phyloP scores from a whole-genome alignment of 2,113 vertebrate species.

The Parotia lawesii region DNA sequence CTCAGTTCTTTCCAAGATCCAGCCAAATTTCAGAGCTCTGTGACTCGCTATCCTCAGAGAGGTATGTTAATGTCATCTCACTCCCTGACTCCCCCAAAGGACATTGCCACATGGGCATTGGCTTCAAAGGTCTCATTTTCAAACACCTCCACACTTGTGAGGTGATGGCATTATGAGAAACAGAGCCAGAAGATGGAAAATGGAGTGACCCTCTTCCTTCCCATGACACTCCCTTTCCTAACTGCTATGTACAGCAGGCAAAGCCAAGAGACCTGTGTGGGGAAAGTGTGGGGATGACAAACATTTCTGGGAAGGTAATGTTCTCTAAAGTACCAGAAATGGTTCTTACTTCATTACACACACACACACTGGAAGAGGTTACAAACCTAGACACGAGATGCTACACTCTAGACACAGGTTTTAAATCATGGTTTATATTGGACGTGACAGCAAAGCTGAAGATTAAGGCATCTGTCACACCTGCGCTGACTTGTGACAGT shows the following conservation, averaged over 20 bases:
- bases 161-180: neutral
- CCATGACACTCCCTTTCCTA: neutral
- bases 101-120: neutral
- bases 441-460: neutral
- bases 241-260: fast-evolving
- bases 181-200: neutral
- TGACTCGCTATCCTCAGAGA: neutral
- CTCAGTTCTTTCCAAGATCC: neutral
- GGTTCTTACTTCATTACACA: neutral
- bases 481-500: neutral
- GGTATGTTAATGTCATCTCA: neutral
- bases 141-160: neutral
- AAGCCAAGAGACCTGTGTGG: neutral
- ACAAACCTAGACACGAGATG: neutral
- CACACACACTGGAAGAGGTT: neutral
- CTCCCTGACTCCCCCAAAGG: neutral
- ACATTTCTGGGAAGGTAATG: neutral
- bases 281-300: neutral
- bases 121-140: neutral
- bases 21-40: neutral
- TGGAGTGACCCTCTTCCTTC: neutral
- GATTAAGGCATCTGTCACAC: neutral
- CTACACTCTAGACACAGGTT: neutral
- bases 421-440: neutral
- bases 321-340: neutral